Evolutionary conservation across 1,140 invertebrate species (phyloP), one percentile per base, ranked within the genome.

Genomic region (Euura lappo): DNA sequence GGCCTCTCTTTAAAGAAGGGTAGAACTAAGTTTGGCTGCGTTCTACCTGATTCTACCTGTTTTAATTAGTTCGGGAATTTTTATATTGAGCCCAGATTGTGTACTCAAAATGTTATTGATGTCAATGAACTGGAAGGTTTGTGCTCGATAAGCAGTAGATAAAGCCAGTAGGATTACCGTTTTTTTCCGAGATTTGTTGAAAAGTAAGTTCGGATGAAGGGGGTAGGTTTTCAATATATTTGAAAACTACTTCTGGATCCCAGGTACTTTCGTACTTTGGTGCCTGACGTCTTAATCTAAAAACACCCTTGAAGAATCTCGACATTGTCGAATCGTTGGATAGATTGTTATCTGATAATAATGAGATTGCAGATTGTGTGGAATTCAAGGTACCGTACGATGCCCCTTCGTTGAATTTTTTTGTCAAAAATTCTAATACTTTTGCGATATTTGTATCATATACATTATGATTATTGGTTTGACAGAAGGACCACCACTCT

Each of bases 291-390:
- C 28, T 28, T 28, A 28, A 28, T 28, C 28, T 0, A 1, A 73
- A 77, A 4, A 79, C 73, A 45, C 78, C 83, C 74, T 80, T 83
- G 66, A 82, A 74, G 71, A 81, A 80, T 68, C 79, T 45, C 46
- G 76, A 76, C 3, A 83, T 65, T 7, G 67, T 43, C 1, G 70
- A 44, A 67, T 83, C 46, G 6, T 65, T 46, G 2, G 71, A 67
- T 3, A 78, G 68, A 7, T 69, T 65, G 60, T 73, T 28, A 2
- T 47, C n/a, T 46, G 74, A 66, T 65, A 79, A 60, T 43, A 75
- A 65, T 4, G 78, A 75, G 42, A 80, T 60, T 3, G 79, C 79
- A 44, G 77, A 76, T 74, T 75, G 72, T 28, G 64, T 68, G 1
- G 72, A 70, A 71, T 79, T 80, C 2, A 82, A 45, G 2, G 76